A percentile compares a stretch with the other conserved stretches of the same genome.
Evolutionary conservation across 2,888 invertebrate genomes (phyloP).

Genomic region (Galerucella calmariensis): DNA sequence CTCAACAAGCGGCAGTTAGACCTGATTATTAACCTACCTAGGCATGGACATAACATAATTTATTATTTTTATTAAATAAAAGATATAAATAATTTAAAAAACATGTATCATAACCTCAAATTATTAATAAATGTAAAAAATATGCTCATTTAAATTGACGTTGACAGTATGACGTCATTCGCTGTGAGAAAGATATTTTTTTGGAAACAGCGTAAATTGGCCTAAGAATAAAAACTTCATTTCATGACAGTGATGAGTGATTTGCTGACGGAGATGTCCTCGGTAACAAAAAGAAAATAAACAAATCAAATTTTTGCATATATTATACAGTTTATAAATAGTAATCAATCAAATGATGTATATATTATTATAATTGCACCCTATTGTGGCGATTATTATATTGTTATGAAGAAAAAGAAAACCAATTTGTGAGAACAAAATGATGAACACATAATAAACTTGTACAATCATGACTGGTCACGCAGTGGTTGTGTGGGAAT

Average conservation of each 20-base stretch:
- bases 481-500: constrained; percentile 86
- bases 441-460: constrained; percentile 21
- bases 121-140: neutral
- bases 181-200: no score
- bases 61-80: neutral
- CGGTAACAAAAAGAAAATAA: constrained; percentile 23
- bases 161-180: neutral
- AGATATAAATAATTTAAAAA: neutral
- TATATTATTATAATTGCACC: neutral
- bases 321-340: constrained; percentile 3
- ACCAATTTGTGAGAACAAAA: constrained; percentile 9
- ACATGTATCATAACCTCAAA: neutral
- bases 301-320: constrained; percentile 23
- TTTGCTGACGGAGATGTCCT: constrained; percentile 14
- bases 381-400: neutral
- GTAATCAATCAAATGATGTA: constrained; percentile 1
- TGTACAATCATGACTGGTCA: constrained; percentile 70
- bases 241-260: neutral
- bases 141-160: neutral
- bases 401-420: neutral
- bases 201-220: neutral
- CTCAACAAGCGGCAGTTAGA: constrained; percentile 1
- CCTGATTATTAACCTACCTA: constrained; percentile 9
- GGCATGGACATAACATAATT: constrained; percentile 7
- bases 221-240: neutral